phyloP scores from a whole-genome alignment of 2,797 vertebrate genomes.

The Protosalanx chinensis region DNA sequence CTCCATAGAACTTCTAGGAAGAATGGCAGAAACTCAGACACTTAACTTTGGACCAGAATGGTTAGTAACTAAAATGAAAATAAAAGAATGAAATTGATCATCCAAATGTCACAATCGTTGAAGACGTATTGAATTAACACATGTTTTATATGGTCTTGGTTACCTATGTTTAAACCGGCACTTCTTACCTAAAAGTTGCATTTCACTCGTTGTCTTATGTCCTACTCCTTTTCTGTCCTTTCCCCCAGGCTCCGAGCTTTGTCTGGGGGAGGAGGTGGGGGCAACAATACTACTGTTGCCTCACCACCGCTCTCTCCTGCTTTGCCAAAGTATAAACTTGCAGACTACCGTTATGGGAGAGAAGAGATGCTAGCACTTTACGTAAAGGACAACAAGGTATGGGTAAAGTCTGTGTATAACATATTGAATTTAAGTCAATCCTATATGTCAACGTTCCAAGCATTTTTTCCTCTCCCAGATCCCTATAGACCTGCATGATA shows the following conservation, averaged over 20 bases:
- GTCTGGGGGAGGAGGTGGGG: slow-evolving; percentile 78
- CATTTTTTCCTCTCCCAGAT: slow-evolving; percentile 70
- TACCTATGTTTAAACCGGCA: slow-evolving; percentile 37
- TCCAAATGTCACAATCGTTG: not conserved
- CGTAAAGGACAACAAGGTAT: slow-evolving; percentile 97
- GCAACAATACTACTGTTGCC: slow-evolving; percentile 75
- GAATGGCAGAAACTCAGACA: slow-evolving; percentile 99
- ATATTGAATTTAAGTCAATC: not conserved
- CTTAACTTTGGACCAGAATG: slow-evolving; percentile 99
- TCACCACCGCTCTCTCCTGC: slow-evolving; percentile 97
- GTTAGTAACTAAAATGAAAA: slow-evolving; percentile 68
- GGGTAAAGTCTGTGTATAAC: slow-evolving; percentile 21
- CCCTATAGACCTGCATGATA: slow-evolving; percentile 95
- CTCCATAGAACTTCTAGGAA: slow-evolving; percentile 72
- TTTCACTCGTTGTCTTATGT: slow-evolving; percentile 1
- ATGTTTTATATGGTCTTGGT: not conserved
- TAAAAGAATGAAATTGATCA: not conserved
- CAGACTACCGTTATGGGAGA: slow-evolving; percentile 98
- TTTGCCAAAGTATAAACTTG: slow-evolving; percentile 98
- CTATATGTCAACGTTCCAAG: not conserved
- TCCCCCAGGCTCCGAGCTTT: slow-evolving; percentile 89
- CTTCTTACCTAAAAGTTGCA: slow-evolving; percentile 1
- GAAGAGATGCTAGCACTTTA: slow-evolving; percentile 99
- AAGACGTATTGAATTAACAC: not conserved
- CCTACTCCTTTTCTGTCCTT: slow-evolving; percentile 34